These are phyloP conservation scores for Dascyllus trimaculatus DNA, from an alignment of 2,113 vertebrate species.

Conservation along the genomic window DNA sequence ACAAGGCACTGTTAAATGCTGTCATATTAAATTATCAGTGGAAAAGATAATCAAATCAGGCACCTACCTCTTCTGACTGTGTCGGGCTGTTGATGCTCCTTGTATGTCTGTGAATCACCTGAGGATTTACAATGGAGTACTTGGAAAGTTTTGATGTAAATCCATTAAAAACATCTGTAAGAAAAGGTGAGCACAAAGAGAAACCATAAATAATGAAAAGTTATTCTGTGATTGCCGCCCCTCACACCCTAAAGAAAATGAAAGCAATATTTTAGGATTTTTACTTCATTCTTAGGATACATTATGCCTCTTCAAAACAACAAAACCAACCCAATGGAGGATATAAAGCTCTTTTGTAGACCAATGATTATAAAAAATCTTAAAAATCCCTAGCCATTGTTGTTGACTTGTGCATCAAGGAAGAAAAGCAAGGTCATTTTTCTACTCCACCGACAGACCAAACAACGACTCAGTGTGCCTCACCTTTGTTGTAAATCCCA, in stretches of 20 bases:
- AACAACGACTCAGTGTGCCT: background rate
- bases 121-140: constrained; percentile 79
- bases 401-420: too few species aligned
- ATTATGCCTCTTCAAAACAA: background rate
- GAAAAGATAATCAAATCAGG: background rate
- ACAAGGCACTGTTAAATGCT: background rate
- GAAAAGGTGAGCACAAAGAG: background rate
- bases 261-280: background rate
- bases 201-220: background rate
- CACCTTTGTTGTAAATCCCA: constrained; percentile 60
- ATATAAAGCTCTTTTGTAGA: background rate
- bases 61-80: constrained; percentile 52
- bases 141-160: constrained; percentile 48
- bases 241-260: background rate
- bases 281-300: background rate
- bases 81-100: constrained; percentile 46
- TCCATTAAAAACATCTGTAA: constrained; percentile 53
- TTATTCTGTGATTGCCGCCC: background rate
- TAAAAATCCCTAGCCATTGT: too few species aligned
- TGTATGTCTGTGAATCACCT: constrained; percentile 59
- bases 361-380: too few species aligned
- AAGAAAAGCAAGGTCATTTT: background rate
- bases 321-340: background rate
- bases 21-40: background rate
- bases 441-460: background rate